Percentiles rank a stretch among this genome's conserved stretches.
These are phyloP conservation scores for Helicolenus hilgendorfi DNA, from an alignment of 2,797 vertebrate genomes.

Conservation along the genomic window DNA sequence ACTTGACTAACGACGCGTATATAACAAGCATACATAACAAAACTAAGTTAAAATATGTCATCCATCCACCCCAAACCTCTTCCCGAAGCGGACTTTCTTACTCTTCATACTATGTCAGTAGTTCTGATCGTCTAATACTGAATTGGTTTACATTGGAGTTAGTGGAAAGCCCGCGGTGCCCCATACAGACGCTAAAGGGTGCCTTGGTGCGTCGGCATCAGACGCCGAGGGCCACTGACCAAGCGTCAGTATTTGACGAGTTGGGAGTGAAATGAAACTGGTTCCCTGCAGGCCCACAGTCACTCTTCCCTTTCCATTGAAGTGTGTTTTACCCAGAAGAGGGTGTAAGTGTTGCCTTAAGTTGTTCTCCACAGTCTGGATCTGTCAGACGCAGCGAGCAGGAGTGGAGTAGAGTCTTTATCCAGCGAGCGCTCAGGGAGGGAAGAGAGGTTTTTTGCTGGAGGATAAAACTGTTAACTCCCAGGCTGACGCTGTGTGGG, in stretches of 20 bases:
- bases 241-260: not conserved
- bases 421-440: constrained; percentile 9
- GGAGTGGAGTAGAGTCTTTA: constrained; percentile 17
- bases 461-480: constrained; percentile 49
- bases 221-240: not conserved
- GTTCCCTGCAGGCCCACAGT: not conserved
- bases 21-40: too few relatives aligned
- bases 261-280: not conserved
- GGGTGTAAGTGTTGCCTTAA: constrained; percentile 28
- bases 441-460: constrained; percentile 35
- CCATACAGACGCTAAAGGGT: too few relatives aligned
- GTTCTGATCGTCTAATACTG: too few relatives aligned
- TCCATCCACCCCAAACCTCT: too few relatives aligned
- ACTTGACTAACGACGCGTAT: too few relatives aligned
- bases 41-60: too few relatives aligned
- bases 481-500: not conserved
- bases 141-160: too few relatives aligned
- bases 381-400: constrained; percentile 42
- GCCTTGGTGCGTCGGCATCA: too few relatives aligned
- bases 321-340: constrained; percentile 19
- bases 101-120: too few relatives aligned
- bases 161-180: too few relatives aligned
- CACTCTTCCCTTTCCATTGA: not conserved
- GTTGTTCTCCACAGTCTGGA: constrained; percentile 22
- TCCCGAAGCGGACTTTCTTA: too few relatives aligned